Base-by-base conservation (phyloP, 2,888 invertebrate genomes). In the Argyra leucocephala region DNA sequence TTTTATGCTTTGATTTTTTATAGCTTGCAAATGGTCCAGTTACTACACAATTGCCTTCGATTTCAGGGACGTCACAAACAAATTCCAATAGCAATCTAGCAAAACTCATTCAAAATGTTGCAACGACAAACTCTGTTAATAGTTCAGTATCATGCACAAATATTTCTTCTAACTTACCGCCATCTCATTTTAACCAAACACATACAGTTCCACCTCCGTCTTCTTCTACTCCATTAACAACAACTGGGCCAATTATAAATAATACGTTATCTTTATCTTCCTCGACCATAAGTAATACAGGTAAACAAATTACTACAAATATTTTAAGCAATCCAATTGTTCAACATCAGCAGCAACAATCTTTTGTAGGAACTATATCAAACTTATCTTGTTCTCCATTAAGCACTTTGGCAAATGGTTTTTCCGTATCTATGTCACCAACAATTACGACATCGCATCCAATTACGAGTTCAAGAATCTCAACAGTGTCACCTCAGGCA, bases 61-160 rank as follows among this genome's bases (percentile, higher is more conserved):
- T 74, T 69, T 73, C 74, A 71, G 75, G 22, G 22, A 18, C 61
- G 26, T 7, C 24, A 67, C 26, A 26, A 26, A 18, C 48, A 48
- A 48, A 31, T 31, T 7, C 18, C 15, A 48, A 9, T 24, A 10
- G 26, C n/a, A 61, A 26, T n/a, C 15, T 81, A 82, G 81, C 61
- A 26, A 61, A 22, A 58, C 9, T 58, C 21, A 58, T 48, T 48
- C 48, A 48, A 4, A 48, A 48, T n/a, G 81, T 81, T 67, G 79
- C 83, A 65, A 80, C 81, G 71, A 76, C 81, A 36, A 81, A 57
- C 70, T 64, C 69, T 69, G 57, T 66, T 69, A 36, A 66, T 70
- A 26, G 72, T 69, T 70, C 72, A 61, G 66, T 70, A 63, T 70
- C 70, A 26, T 70, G 72, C 68, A 72, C 72, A 64, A 70, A 70